Base-by-base conservation (phyloP, 2,113 vertebrate species). In the Ochotona curzoniae region DNA sequence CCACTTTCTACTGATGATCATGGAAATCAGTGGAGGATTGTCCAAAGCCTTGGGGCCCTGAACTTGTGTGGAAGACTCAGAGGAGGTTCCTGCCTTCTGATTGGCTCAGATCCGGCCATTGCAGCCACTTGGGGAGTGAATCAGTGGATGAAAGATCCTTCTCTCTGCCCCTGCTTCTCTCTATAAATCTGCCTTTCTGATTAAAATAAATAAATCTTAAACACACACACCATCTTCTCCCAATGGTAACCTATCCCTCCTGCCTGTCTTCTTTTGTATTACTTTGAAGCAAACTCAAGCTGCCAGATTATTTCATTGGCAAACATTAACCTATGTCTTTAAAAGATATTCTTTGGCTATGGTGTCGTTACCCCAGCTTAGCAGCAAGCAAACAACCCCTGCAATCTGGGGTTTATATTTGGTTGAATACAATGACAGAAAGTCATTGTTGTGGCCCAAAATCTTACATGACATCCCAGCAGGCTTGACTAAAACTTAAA, bases 201-300 rank as follows among this genome's bases (percentile, higher is more conserved):
- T 44, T 4, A 44, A 44, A 44, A 44, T 44, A 44, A 44, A 44
- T 44, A 44, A 44, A 44, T 44, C 38, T 44, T 44, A 44, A 44
- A 44, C 38, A 44, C 38, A 44, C 38, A 44, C 38, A 44, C 38
- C 38, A 44, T 21, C 28, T 66, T 87, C 69, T 92, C 70, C 75
- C 35, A 57, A 35, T 94, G 54, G 49, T 80, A 80, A 80, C 8
- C n/a, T 76, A 69, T 25, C 61, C 60, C 18, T 79, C 30, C 18
- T 73, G 28, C 25, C 26, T 12, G 54, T 70, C 17, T 70, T 13
- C 51, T 25, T 20, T 60, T 64, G 20, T 74, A 44, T 63, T 91
- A 80, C 51, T 90, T 83, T 83, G 21, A 71, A 90, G 49, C 28
- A 87, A 90, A 79, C 78, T 49, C 23, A 92, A 73, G 57, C 61